Conservation (phyloP, 2,888 invertebrate genomes). For the Meteorus colon region DNA sequence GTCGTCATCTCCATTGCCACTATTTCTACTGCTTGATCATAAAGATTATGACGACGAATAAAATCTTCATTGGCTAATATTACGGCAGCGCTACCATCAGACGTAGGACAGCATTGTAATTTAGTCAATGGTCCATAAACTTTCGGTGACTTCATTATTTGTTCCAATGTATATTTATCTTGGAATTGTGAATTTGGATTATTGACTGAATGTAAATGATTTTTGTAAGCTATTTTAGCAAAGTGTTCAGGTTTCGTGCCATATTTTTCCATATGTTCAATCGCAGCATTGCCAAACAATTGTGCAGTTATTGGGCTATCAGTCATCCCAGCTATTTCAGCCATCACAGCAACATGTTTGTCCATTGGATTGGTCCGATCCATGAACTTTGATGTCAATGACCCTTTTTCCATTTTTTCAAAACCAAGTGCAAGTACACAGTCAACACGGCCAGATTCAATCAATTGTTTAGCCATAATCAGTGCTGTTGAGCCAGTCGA, state of each 20-base stretch:
- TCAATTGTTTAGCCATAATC: slow-evolving; percentile 90
- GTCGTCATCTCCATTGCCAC: slow-evolving; percentile 98
- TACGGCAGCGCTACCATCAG: slow-evolving; percentile 97
- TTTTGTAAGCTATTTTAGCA: slow-evolving; percentile 98
- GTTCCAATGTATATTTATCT: slow-evolving; percentile 91
- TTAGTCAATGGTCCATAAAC: slow-evolving; percentile 96
- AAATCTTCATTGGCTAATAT: slow-evolving; percentile 94
- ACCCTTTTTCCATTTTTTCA: slow-evolving; percentile 98
- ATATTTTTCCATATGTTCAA: slow-evolving; percentile 97
- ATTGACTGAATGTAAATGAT: slow-evolving; percentile 96
- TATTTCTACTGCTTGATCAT: slow-evolving; percentile 94
- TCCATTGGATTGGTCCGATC: slow-evolving; percentile 94
- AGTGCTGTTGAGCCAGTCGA: slow-evolving; percentile 97
- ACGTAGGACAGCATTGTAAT: slow-evolving; percentile 98
- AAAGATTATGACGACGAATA: slow-evolving; percentile 87
- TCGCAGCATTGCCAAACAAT: slow-evolving; percentile 96
- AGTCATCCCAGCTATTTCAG: slow-evolving; percentile 82
- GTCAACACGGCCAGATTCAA: slow-evolving; percentile 91
- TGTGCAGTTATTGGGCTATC: slow-evolving; percentile 93
- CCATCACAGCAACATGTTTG: slow-evolving; percentile 89
- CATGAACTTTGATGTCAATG: slow-evolving; percentile 82
- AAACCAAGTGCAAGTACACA: slow-evolving; percentile 96
- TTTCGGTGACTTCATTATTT: slow-evolving; percentile 90
- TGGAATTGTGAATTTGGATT: slow-evolving; percentile 98
- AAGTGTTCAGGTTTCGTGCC: slow-evolving; percentile 95